Evolutionary conservation across 2,888 invertebrate species (phyloP).

Genomic region (Epirrita christyi): DNA sequence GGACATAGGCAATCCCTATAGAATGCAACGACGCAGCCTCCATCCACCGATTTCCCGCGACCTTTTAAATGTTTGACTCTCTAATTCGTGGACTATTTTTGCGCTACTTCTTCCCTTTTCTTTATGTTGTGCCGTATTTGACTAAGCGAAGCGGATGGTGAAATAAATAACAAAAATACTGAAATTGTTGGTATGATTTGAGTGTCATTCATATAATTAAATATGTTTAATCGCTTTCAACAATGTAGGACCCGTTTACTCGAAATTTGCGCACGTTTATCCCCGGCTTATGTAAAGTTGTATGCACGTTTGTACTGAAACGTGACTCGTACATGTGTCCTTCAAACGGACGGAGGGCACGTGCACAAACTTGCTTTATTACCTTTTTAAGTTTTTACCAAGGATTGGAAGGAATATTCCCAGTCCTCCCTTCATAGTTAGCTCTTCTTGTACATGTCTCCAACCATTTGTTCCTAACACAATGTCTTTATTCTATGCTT

Average conservation of each 20-base stretch:
- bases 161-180: too few species aligned
- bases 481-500: too few species aligned
- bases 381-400: too few species aligned
- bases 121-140: neutral
- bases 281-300: constrained; percentile 33
- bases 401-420: too few species aligned
- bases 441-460: too few species aligned
- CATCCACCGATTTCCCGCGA: too few species aligned
- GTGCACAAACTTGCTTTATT: too few species aligned
- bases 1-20: too few species aligned
- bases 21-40: too few species aligned
- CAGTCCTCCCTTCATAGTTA: too few species aligned
- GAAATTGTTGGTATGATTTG: neutral
- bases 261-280: constrained; percentile 25
- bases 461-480: neutral
- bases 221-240: constrained; percentile 11
- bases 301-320: constrained; percentile 52
- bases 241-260: constrained; percentile 28
- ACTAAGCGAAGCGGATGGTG: neutral
- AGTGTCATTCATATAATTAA: constrained; percentile 1
- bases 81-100: neutral
- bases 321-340: constrained; percentile 46
- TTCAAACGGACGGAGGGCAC: constrained; percentile 4
- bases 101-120: neutral
- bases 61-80: too few species aligned